Base-by-base conservation (phyloP, 2,113 vertebrate species). In the Apistogramma diplotaenia region DNA sequence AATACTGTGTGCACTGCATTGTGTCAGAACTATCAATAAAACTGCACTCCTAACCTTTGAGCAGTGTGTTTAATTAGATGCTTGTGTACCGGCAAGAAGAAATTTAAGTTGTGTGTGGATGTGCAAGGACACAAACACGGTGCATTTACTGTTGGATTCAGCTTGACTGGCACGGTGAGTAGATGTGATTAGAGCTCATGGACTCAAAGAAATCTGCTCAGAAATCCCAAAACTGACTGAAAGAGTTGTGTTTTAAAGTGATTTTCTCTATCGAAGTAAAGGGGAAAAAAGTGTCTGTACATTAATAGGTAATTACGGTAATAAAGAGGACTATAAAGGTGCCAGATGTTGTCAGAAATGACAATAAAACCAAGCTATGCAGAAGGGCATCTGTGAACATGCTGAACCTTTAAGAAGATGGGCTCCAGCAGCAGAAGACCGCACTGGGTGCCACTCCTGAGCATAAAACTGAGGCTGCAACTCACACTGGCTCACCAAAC, bases 11-110 rank as follows among this genome's bases (percentile, higher is more conserved):
- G 57, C 76, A 53, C 67, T 29, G 71, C 80, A 65, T 72, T 37
- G 9, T 56, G 40, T 72, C 70, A 53, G 51, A 76, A 80, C 60
- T 54, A 83, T 78, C 82, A 92, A 92, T 93, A 91, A 93, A 93
- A 76, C 56, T 58, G 53, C 85, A 78, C 74, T 90, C 86, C 61
- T 81, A 49, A 40, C 79, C 31, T 19, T 11, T 0, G 35, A 31
- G 37, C 12, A 8, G 23, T 59, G 55, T 46, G 10, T 9, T 58
- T 58, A 19, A 57, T 58, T 74, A 40, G 13, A 46, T 67, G n/a
- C 19, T 54, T 19, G 53, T 54, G 9, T 23, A 23, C 6, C 49
- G 12, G 9, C 2, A 1, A 49, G 9, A 70, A 49, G 16, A 70
- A 70, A 1, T 23, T 13, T 19, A 49, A 67, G 16, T 25, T 4